A percentile compares a stretch with the other conserved stretches of the same genome.
phyloP scores from a whole-genome alignment of 1,140 invertebrate genomes.

The Hirudo medicinalis region DNA sequence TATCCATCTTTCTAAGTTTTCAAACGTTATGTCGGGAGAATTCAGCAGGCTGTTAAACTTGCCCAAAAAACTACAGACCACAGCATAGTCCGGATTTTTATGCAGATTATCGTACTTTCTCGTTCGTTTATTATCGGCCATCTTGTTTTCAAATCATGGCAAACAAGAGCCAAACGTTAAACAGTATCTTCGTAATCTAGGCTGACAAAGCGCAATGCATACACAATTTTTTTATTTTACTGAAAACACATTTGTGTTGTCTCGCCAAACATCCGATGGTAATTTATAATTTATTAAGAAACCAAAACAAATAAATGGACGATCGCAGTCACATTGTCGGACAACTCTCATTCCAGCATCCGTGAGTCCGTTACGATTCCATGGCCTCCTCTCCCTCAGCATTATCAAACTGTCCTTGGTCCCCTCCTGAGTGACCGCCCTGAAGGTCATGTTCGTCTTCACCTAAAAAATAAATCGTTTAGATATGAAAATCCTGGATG shows the following conservation, averaged over 20 bases:
- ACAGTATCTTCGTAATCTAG: not conserved
- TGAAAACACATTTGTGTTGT: not conserved
- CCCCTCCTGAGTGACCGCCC: not conserved
- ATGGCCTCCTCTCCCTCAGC: not conserved
- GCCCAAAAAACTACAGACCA: slow-evolving; percentile 20
- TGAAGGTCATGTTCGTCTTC: not conserved
- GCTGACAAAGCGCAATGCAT: not conserved
- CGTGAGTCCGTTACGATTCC: not conserved
- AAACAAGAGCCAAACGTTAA: too few relatives aligned
- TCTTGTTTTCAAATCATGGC: slow-evolving; percentile 6
- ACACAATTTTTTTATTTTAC: not conserved
- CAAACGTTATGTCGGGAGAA: slow-evolving; percentile 22
- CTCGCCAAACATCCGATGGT: not conserved
- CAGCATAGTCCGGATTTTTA: slow-evolving; percentile 22
- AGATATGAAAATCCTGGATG: too few relatives aligned
- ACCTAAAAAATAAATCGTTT: too few relatives aligned
- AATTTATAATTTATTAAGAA: too few relatives aligned
- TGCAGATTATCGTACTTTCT: slow-evolving; percentile 15
- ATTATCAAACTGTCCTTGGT: slow-evolving; percentile 1
- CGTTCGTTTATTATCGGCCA: slow-evolving; percentile 6
- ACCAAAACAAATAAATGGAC: not conserved
- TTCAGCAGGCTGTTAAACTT: slow-evolving; percentile 21
- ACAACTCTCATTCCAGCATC: not conserved
- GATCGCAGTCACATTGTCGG: not conserved
- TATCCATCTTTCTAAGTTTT: slow-evolving; percentile 20